These are phyloP conservation scores for Anas platyrhynchos DNA, from an alignment of 2,113 vertebrate genomes.

Conservation along the genomic window DNA sequence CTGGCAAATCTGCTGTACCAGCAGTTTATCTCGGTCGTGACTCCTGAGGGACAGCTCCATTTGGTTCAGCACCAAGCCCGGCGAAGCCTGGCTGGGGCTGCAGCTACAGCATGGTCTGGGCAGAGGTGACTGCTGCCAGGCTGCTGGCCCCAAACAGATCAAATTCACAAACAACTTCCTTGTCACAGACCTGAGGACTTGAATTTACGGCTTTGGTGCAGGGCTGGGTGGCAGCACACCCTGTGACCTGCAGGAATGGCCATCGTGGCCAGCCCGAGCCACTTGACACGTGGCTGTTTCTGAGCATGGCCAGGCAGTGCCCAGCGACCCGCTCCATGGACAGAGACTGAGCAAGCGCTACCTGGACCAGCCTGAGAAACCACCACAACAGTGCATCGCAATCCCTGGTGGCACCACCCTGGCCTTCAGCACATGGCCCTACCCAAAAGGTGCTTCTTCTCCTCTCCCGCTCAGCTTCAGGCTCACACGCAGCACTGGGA, in stretches of 20 bases:
- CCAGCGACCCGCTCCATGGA: not conserved
- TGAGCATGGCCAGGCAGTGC: not conserved
- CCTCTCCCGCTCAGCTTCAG: rapidly evolving
- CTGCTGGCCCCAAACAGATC: not conserved
- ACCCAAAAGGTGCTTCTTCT: not conserved
- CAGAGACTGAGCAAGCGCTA: not conserved
- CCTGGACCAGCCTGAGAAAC: not conserved
- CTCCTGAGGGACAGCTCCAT: not conserved
- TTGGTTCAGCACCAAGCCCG: not conserved
- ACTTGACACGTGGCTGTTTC: not conserved
- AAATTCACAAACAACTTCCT: not conserved
- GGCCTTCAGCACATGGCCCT: rapidly evolving
- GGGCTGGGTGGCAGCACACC: not conserved
- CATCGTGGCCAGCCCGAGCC: rapidly evolving
- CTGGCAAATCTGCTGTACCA: not conserved
- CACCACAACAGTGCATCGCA: too few species aligned
- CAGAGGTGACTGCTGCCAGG: too few species aligned
- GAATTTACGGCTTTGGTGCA: rapidly evolving
- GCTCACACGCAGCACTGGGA: not conserved
- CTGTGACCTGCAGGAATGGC: not conserved
- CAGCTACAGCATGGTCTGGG: not conserved
- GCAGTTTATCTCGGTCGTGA: not conserved
- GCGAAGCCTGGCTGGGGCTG: rapidly evolving
- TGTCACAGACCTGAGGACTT: rapidly evolving
- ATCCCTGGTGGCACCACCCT: rapidly evolving